Evolutionary conservation across 1,140 invertebrate species (phyloP), one percentile per base, ranked within the genome.

Genomic region (Hycleus phaleratus): DNA sequence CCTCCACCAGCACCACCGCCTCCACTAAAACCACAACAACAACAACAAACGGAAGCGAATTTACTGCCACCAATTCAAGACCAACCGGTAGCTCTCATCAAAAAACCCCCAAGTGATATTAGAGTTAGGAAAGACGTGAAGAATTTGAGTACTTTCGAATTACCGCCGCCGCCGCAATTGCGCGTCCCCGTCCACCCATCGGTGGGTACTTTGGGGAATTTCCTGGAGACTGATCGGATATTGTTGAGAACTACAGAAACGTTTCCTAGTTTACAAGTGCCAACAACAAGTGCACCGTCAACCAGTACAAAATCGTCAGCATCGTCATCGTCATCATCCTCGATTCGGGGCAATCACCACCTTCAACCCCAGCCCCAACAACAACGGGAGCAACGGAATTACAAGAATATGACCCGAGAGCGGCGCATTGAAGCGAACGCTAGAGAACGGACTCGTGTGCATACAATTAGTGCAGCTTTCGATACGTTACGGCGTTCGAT

Each of bases 401-500:
- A 95, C 73, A 95, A 96, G 70, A 95, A 94, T 69, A 95, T 95
- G 92, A 95, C 91, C 0, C 77, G 91, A 25, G 92, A 95, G 68
- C 79, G 93, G 58, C 76, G 93, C 32, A 93, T 95, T 66, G 93
- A 97, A 73, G 93, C 93, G 0, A 97, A 97, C 68, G 93, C 93
- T 0, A 79, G 93, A 1, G 93, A 97, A 73, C 76, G 93, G 38
- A 93, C 93, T 6, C 78, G 93, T 43, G 93, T 97, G 1, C 93
- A 97, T 72, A 95, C 93, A 0, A 96, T 97, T 59, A 94, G 91
- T 69, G 93, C 93, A 0, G 93, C 93, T 0, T 97, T 95, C 73
- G 93, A 97, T 52, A 93, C 88, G 0, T 76, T 97, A 1, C 79
- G 93, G 38, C 79, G 79, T 39, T 80, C 91, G 0, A 86, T 97